Percentiles rank a stretch among this genome's conserved stretches.
Conservation (phyloP, 2,797 vertebrate genomes). For the Hyperoplus lanceolatus region DNA sequence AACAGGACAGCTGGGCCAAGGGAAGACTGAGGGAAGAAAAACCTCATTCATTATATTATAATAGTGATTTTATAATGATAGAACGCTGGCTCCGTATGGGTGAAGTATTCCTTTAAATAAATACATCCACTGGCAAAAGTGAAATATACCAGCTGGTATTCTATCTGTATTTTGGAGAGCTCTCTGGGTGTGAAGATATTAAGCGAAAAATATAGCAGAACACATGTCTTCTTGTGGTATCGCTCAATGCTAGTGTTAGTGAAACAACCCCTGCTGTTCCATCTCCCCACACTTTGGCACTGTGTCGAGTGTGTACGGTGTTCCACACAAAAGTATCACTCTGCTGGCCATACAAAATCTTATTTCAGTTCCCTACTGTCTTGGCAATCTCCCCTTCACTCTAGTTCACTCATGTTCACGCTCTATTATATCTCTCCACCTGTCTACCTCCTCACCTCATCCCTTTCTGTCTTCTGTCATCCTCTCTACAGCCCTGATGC, state of each 20-base stretch:
- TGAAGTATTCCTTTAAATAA: background rate
- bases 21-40: too few relatives aligned
- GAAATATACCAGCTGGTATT: background rate
- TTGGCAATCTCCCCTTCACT: constrained; percentile 5
- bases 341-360: background rate
- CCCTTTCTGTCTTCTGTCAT: background rate
- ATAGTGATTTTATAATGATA: too few relatives aligned
- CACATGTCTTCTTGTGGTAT: background rate
- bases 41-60: too few relatives aligned
- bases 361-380: constrained; percentile 4
- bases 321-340: background rate
- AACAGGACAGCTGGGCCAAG: too few relatives aligned
- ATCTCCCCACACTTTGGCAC: background rate
- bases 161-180: background rate
- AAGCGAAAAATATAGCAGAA: background rate
- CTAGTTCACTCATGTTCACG: constrained; percentile 15
- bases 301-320: constrained; percentile 11
- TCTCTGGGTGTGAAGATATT: background rate
- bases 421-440: background rate
- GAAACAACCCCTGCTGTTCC: too few relatives aligned
- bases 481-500: constrained; percentile 91
- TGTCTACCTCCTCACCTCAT: background rate
- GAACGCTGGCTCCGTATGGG: too few relatives aligned
- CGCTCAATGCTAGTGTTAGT: background rate
- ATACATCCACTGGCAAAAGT: background rate